phyloP scores from a whole-genome alignment of 2,113 vertebrate genomes.

The Scophthalmus maximus region DNA sequence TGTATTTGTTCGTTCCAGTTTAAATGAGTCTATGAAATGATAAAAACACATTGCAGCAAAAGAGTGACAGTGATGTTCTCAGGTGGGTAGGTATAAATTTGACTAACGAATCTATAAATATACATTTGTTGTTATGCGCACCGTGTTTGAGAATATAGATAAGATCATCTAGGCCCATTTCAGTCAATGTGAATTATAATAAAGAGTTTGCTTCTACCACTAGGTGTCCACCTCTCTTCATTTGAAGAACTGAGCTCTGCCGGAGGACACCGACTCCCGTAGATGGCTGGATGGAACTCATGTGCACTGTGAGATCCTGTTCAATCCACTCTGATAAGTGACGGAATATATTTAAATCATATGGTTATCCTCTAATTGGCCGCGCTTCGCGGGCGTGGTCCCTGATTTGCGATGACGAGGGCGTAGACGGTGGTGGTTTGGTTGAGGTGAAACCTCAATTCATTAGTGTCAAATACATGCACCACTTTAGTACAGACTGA shows the following conservation, averaged over 20 bases:
- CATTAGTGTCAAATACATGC: background rate
- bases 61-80: background rate
- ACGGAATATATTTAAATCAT: constrained; percentile 52
- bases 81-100: background rate
- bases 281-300: constrained; percentile 47
- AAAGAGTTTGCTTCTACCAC: constrained; percentile 34
- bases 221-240: constrained; percentile 58
- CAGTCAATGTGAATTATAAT: background rate
- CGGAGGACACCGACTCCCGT: background rate
- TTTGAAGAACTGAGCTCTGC: background rate
- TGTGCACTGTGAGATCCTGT: constrained; percentile 12
- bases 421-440: background rate
- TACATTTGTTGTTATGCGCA: background rate
- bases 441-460: too few relatives aligned
- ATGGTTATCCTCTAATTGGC: constrained; percentile 56
- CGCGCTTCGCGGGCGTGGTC: constrained; percentile 35
- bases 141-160: too few relatives aligned
- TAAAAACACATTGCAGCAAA: background rate
- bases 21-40: background rate
- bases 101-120: background rate
- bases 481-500: too few relatives aligned
- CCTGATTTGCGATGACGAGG: constrained; percentile 35
- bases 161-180: too few relatives aligned
- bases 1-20: constrained; percentile 9
- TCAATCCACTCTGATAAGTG: constrained; percentile 58